Evolutionary conservation across 2,113 vertebrate genomes (phyloP), one percentile per base, ranked within the genome.

Genomic region (Bungarus multicinctus): DNA sequence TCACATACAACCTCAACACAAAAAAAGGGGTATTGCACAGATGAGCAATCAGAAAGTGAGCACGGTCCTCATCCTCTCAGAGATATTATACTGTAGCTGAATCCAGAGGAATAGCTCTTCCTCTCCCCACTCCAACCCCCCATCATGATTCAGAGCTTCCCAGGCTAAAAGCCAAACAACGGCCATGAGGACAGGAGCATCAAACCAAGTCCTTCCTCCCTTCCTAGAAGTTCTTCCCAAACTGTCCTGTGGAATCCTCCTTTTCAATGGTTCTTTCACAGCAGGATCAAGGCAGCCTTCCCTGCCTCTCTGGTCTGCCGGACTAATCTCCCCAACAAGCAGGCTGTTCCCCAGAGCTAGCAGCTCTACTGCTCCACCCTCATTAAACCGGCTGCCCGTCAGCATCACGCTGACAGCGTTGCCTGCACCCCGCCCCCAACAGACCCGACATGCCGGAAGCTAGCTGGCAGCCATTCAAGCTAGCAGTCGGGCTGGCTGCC

Each of bases 401-500:
- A 94, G 50, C 27, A 14, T 54, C 34, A 86, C 87, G 94, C 96
- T 81, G 94, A 60, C 92, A 94, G 93, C 0, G 1, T 94, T 93
- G 94, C 95, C 85, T 22, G 54, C 52, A 4, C 91, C 92, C 92
- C 93, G 94, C 95, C 53, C 14, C 20, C 4, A 85, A 34, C 93
- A 97, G 96, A 96, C 95, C 94, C 92, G 2, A 95, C 95, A 92
- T 34, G 94, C 94, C 64, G 93, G 96, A 92, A 97, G 97, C 98
- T 97, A 98, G 95, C 97, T 98, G 97, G 97, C 98, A 97, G 95
- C 95, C 94, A 23, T 95, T 97, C 97, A 98, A 97, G 97, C 97
- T 96, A 97, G 97, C 97, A 97, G 97, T 97, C 74, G 93, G 97
- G 98, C 97, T 3, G 18, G 5, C 89, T 91, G 98, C 98, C 98